Base-by-base conservation (phyloP, 2,888 invertebrate species). In the Idaea straminata region DNA sequence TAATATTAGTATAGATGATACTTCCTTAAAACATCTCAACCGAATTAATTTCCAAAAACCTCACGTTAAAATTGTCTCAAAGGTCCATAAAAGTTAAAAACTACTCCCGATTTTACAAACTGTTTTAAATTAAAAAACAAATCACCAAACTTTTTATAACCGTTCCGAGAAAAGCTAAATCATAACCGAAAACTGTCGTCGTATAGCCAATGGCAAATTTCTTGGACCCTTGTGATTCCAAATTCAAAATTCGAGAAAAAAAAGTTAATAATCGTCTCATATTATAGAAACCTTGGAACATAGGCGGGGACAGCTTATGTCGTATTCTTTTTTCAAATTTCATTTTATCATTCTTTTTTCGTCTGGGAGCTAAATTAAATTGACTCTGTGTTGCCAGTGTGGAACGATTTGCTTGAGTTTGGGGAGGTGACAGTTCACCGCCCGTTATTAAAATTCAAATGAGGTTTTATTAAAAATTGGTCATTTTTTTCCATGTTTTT, bases 281-380 rank as follows among this genome's bases (percentile, higher is more conserved):
- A 79, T 81, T 83, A 78, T 83, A 84, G 84, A 82, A 83, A 84
- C 83, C 76, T 74, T 79, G 81, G 83, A 83, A 76, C 72, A 84
- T 82, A 86, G 89, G 88, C 89, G 89, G 88, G 79, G 88, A 87
- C 87, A 87, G 77, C 81, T 85, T 83, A 87, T 87, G 84, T 85
- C 47, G 47, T 47, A 47, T 47, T 47, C 47, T 7, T 47, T 47
- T 47, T 47, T 13, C 13, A 47, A 47, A 47, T 47, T 47, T 47
- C 84, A 75, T 83, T 83, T 80, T 82, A 71, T 75, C 73, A 71
- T 72, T 82, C 84, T 83, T 88, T 87, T 89, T 86, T 83, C 81
- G 89, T 88, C 89, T 89, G 88, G 83, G 74, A 83, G 79, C 84
- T 78, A 87, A 89, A 90, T 89, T 88, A 87, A 89, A 89, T 84